Base-by-base conservation (phyloP, 2,888 invertebrate genomes). In the Lepeophtheirus nordmannii region DNA sequence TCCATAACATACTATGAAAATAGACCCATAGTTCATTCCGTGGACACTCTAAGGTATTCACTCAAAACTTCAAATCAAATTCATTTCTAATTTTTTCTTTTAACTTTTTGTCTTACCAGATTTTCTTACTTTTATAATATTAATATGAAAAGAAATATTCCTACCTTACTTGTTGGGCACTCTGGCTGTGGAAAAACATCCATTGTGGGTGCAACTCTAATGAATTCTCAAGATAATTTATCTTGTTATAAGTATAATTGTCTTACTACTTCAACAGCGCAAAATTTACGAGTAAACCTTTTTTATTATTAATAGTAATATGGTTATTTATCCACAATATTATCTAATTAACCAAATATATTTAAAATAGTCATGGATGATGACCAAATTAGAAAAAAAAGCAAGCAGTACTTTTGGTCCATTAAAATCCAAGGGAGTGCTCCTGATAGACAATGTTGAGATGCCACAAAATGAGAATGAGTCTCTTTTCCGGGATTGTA, bases 61-160 rank as follows among this genome's bases (percentile, higher is more conserved):
- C 8, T 14, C n/a, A n/a, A n/a, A n/a, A n/a, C 17, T 70, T 73
- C 23, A 68, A 69, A 57, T 65, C 60, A 14, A 41, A n/a, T n/a
- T n/a, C n/a, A 30, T 30, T 30, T 30, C 30, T 30, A 5, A 30
- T 30, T 30, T 30, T 30, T 30, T 2, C 30, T 30, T 30, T 30
- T 30, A 30, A 30, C 30, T 30, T 30, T 46, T 17, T 2, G 8
- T 17, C 17, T 11, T 41, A 11, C n/a, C 53, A 46, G 53, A 8
- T 46, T 46, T 46, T 46, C 53, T 1, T 46, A 46, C 8, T 46
- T 46, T 17, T 46, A 46, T 17, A 46, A 46, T 17, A 46, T 46
- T 5, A 17, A 17, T n/a, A 14, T 46, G 53, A 46, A 46, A 17
- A 46, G 8, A 17, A 46, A 46, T 17, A 46, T 46, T 8, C 53